phyloP scores from a whole-genome alignment of 1,140 invertebrate genomes.

The Hycleus phaleratus region DNA sequence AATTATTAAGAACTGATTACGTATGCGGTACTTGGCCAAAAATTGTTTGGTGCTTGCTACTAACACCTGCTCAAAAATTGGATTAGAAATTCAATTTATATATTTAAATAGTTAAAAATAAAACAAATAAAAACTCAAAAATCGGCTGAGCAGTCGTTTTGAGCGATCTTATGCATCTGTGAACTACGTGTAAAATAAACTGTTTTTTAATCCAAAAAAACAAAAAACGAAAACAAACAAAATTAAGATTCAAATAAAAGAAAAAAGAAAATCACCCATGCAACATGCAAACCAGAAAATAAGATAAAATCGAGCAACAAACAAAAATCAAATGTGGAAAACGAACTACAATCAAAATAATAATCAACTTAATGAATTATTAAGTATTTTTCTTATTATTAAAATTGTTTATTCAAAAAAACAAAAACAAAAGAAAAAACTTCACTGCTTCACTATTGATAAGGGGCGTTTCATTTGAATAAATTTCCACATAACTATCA shows the following conservation, averaged over 20 bases:
- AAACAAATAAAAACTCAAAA: conserved; percentile 14
- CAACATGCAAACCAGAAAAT: conserved; percentile 32
- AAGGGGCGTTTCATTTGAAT: conserved; percentile 5
- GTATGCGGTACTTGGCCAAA: conserved; percentile 12
- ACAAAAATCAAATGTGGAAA: conserved; percentile 25
- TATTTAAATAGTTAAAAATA: conserved; percentile 1
- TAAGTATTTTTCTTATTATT: conserved; percentile 15
- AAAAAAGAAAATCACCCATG: conserved; percentile 20
- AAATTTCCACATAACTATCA: not conserved
- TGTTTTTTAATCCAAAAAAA: conserved; percentile 6
- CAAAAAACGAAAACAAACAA: not conserved
- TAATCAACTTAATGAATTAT: conserved; percentile 5
- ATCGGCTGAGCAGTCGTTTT: conserved; percentile 38
- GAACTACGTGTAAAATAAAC: conserved; percentile 32
- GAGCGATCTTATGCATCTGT: conserved; percentile 42
- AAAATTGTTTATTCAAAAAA: conserved; percentile 3
- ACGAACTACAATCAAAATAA: conserved; percentile 22
- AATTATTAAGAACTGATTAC: not conserved
- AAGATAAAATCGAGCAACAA: conserved; percentile 22
- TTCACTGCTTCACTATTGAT: conserved; percentile 33
- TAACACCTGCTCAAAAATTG: conserved; percentile 4
- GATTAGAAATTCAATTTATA: not conserved
- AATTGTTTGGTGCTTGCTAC: conserved; percentile 9
- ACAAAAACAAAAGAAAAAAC: conserved; percentile 5
- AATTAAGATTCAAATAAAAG: not conserved